These are phyloP conservation scores for Heliconius charithonia DNA, from an alignment of 2,888 invertebrate species.

Conservation along the genomic window DNA sequence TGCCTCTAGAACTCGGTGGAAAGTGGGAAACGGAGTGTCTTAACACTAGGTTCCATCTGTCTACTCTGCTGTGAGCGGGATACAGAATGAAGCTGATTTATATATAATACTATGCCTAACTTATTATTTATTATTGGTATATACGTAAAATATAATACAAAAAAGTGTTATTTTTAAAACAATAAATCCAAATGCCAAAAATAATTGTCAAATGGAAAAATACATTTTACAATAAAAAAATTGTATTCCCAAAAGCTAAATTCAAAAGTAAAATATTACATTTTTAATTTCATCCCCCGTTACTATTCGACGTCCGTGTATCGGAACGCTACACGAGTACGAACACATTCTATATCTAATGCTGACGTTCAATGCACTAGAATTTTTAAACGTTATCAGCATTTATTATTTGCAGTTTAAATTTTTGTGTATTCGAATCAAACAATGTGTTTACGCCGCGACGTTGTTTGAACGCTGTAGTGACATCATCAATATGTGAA, in stretches of 20 bases:
- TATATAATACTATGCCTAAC: not conserved
- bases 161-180: not conserved
- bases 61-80: too few species aligned
- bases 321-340: constrained; percentile 1
- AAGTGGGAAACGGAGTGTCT: too few species aligned
- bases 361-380: constrained; percentile 28
- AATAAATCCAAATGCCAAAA: constrained; percentile 1
- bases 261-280: constrained; percentile 22
- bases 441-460: constrained; percentile 64
- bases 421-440: constrained; percentile 65
- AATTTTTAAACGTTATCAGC: constrained; percentile 48
- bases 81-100: too few species aligned
- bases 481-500: constrained; percentile 78
- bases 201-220: constrained; percentile 16
- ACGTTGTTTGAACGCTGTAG: constrained; percentile 71
- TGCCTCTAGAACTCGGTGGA: too few species aligned
- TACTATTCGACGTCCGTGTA: constrained; percentile 1
- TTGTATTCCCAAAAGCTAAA: constrained; percentile 15
- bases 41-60: too few species aligned
- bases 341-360: constrained; percentile 19
- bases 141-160: not conserved
- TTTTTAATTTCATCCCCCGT: constrained; percentile 21
- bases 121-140: not conserved
- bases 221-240: constrained; percentile 4
- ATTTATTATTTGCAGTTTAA: constrained; percentile 55